A percentile compares a stretch with the other conserved stretches of the same genome.
phyloP scores from a whole-genome alignment of 2,797 vertebrate species.

The Toxotes lorentzi region DNA sequence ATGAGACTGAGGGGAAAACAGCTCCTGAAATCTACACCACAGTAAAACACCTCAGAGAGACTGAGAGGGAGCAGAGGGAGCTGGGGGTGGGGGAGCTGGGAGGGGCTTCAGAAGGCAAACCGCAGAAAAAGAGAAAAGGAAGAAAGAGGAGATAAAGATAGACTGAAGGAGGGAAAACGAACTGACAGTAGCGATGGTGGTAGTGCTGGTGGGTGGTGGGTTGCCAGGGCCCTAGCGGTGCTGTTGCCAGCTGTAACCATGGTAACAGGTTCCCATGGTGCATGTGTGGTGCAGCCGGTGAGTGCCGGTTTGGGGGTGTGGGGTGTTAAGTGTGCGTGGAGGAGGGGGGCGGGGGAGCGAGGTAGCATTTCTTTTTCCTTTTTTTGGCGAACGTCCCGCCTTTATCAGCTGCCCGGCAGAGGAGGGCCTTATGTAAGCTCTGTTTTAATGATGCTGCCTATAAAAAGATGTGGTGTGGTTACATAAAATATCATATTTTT shows the following conservation, averaged over 20 bases:
- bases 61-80: constrained; percentile 22
- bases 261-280: constrained; percentile 78
- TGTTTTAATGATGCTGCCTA: constrained; percentile 35
- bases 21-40: constrained; percentile 74
- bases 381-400: constrained; percentile 62
- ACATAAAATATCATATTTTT: constrained; percentile 57
- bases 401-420: constrained; percentile 67
- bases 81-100: not conserved
- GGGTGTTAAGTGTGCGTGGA: constrained; percentile 57
- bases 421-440: constrained; percentile 51
- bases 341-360: not conserved
- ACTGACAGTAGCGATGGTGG: constrained; percentile 35
- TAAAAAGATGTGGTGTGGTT: constrained; percentile 46
- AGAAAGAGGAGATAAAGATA: constrained; percentile 33
- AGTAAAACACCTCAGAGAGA: constrained; percentile 75
- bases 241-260: constrained; percentile 81
- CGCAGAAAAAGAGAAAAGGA: constrained; percentile 6
- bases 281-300: constrained; percentile 63
- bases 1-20: constrained; percentile 80
- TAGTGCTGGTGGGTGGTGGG: constrained; percentile 58
- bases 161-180: constrained; percentile 32
- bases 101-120: constrained; percentile 33
- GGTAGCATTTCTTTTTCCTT: constrained; percentile 33
- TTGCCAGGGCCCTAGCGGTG: constrained; percentile 71
- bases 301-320: constrained; percentile 50